Evolutionary conservation across 53 echinoderm and acorn worm species (phyloP), one percentile per base, ranked within the genome.

Genomic region (Zoroaster sp.): DNA sequence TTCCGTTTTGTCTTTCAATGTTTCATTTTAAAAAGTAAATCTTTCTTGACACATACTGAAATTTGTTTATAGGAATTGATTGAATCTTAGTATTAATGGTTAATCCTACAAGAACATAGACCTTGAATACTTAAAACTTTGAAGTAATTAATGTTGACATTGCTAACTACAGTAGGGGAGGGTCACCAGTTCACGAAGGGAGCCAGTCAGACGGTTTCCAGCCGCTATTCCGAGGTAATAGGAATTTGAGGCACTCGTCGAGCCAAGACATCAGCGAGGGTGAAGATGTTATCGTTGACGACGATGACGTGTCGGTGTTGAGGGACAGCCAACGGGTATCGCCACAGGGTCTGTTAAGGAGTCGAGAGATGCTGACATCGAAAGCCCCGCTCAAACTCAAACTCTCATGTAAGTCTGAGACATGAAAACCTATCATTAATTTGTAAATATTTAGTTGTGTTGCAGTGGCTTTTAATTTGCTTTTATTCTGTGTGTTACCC

Each of bases 381-480:
- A 87, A 93, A 76, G 94, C 94, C 1, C 88, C 98, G 8, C 93
- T 97, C 45, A 97, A 95, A 72, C 88, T 97, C 21, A 95, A 93
- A 75, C 66, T 97, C 52, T 97, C 98, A 45, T 97, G 98, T 97
- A 83, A 97, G 94, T 93, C 51, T 37, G n/a, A n/a, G n/a, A n/a
- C n/a, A n/a, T n/a, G n/a, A n/a, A n/a, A n/a, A n/a, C n/a, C n/a
- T n/a, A n/a, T n/a, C n/a, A n/a, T n/a, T n/a, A n/a, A n/a, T n/a
- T n/a, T n/a, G n/a, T n/a, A n/a, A n/a, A n/a, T n/a, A n/a, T n/a
- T n/a, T n/a, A n/a, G n/a, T n/a, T n/a, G n/a, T n/a, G n/a, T n/a
- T n/a, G n/a, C n/a, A n/a, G n/a, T n/a, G n/a, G n/a, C n/a, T n/a
- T n/a, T n/a, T n/a, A n/a, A n/a, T n/a, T n/a, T n/a, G n/a, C n/a